phyloP scores from a whole-genome alignment of 2,888 invertebrate genomes.

The Noctua janthe region DNA sequence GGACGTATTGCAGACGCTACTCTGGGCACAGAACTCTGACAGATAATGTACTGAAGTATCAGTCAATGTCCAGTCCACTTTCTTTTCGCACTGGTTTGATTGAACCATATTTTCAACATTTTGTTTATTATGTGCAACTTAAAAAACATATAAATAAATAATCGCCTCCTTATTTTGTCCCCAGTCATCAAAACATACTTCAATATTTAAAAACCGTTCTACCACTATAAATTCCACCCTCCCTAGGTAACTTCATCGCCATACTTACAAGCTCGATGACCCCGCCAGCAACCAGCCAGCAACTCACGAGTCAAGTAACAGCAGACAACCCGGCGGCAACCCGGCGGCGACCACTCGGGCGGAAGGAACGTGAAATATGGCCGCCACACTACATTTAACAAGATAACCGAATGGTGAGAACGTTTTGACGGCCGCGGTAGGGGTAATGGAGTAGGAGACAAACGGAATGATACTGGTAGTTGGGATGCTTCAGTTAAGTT shows the following conservation, averaged over 20 bases:
- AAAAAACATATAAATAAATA: neutral
- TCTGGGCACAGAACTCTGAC: neutral
- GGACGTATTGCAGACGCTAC: neutral
- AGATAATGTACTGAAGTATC: neutral
- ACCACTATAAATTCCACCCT: neutral
- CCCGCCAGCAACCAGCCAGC: constrained; percentile 20
- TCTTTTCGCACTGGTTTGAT: neutral
- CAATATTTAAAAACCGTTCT: neutral
- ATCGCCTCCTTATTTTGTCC: neutral
- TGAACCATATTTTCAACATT: neutral
- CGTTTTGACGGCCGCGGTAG: constrained; percentile 65
- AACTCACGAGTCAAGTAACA: constrained; percentile 62
- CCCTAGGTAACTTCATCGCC: constrained; percentile 44
- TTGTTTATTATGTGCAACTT: neutral
- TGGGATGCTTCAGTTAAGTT: constrained; percentile 8
- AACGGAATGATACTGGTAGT: constrained; percentile 27
- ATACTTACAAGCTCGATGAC: constrained; percentile 53
- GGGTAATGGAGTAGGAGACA: constrained; percentile 52
- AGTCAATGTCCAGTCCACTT: neutral
- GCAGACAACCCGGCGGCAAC: constrained; percentile 63
- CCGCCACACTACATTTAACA: constrained; percentile 70
- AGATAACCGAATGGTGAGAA: constrained; percentile 71
- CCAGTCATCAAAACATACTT: neutral
- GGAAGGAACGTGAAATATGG: constrained; percentile 74
- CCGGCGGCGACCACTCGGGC: constrained; percentile 67